A percentile compares a stretch with the other conserved stretches of the same genome.
Evolutionary conservation across 1,140 invertebrate genomes (phyloP).

Genomic region (Pseudomyrmex sp.): DNA sequence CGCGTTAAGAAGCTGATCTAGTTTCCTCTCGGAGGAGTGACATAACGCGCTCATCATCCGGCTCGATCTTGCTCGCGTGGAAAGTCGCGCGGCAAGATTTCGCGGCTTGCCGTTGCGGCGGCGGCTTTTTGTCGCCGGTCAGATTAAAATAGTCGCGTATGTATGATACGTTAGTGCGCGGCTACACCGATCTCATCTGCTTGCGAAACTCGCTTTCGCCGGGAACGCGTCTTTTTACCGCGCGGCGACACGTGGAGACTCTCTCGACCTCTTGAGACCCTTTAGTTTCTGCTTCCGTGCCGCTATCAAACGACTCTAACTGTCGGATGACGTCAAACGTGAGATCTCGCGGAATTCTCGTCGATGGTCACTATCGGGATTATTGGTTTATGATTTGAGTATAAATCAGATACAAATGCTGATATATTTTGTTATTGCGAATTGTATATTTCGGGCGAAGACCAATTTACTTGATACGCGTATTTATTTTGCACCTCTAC

Average conservation of each 20-base stretch:
- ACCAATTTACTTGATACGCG: too few species aligned
- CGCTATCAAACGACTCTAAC: conserved; percentile 68
- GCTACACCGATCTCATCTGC: conserved; percentile 49
- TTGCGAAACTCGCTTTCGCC: conserved; percentile 63
- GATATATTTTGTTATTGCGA: background rate
- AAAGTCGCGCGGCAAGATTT: conserved; percentile 29
- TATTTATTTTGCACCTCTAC: too few species aligned
- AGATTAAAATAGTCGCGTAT: conserved; percentile 71
- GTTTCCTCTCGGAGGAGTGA: conserved; percentile 39
- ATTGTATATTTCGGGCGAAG: background rate
- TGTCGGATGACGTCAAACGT: conserved; percentile 63
- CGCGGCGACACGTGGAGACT: conserved; percentile 47
- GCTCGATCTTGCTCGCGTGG: conserved; percentile 15
- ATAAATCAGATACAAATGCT: background rate
- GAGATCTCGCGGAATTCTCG: conserved; percentile 14
- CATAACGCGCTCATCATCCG: conserved; percentile 43
- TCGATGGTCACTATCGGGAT: conserved; percentile 8
- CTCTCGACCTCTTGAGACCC: conserved; percentile 4
- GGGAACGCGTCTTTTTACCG: conserved; percentile 54
- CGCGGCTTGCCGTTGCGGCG: background rate
- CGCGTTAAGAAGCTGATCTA: conserved; percentile 6
- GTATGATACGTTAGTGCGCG: conserved; percentile 69
- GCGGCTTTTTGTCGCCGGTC: conserved; percentile 55
- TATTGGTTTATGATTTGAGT: background rate
- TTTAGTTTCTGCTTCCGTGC: conserved; percentile 72